Conservation (phyloP, 1,140 invertebrate genomes). For the Drosophila novamexicana region DNA sequence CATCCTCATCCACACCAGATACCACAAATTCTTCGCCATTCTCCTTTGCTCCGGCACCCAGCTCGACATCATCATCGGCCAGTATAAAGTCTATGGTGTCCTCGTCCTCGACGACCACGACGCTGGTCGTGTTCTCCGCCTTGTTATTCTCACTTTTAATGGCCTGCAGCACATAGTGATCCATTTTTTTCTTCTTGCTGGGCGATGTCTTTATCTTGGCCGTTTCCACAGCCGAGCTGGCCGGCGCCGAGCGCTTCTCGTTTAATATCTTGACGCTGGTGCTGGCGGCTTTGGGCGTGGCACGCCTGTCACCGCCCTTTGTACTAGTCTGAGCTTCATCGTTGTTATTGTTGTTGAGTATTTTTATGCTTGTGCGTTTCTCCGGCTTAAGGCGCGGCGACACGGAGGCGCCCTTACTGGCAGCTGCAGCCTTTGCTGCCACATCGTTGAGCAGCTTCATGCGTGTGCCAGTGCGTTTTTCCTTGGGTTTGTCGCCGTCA, state of each 20-base stretch:
- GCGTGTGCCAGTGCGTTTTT: conserved; percentile 47
- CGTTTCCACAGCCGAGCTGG: conserved; percentile 35
- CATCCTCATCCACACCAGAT: conserved; percentile 38
- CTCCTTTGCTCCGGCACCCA: conserved; percentile 18
- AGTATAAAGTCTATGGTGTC: conserved; percentile 78
- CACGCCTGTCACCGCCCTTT: conserved; percentile 40
- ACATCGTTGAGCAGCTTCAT: conserved; percentile 65
- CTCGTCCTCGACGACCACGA: conserved; percentile 47
- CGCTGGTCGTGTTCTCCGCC: conserved; percentile 34
- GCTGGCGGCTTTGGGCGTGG: conserved; percentile 13
- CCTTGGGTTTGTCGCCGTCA: conserved; percentile 24
- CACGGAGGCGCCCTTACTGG: background rate
- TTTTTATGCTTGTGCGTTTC: conserved; percentile 64
- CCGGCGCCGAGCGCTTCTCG: conserved; percentile 44
- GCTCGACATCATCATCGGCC: conserved; percentile 59
- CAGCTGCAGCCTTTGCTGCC: background rate
- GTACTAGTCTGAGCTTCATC: conserved; percentile 41
- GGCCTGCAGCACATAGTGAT: conserved; percentile 76
- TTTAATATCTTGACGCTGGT: conserved; percentile 60
- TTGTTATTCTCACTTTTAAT: conserved; percentile 70
- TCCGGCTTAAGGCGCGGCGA: conserved; percentile 39
- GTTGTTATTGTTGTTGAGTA: conserved; percentile 55
- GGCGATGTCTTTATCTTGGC: conserved; percentile 52
- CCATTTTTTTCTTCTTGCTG: conserved; percentile 66
- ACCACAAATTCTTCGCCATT: conserved; percentile 61